Evolutionary conservation across 2,797 vertebrate species (phyloP), one percentile per base, ranked within the genome.

Genomic region (Notolepis coatsorum): DNA sequence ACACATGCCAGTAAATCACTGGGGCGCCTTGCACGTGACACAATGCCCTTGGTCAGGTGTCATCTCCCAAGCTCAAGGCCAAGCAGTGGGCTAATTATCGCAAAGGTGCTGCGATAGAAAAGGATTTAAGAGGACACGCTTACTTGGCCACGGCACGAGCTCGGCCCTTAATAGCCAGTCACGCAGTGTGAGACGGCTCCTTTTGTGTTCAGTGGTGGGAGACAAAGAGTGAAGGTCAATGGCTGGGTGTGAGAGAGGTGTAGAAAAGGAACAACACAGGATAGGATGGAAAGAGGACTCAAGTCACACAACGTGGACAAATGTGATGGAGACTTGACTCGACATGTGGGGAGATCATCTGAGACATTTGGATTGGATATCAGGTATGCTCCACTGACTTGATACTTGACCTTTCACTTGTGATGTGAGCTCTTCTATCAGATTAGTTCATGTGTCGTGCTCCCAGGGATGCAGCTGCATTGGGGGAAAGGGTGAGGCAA

Each of bases 41-140:
- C 51, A 35, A 8, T 69, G 83, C 73, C 87, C 90, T 91, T 88
- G 82, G 75, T 66, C 54, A 47, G 73, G 71, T 71, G 87, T 83
- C 83, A 78, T 73, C 77, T 82, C 76, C 80, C 78, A 69, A 78
- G 76, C 85, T 88, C 84, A 82, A 79, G 84, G 82, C 85, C 80
- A 73, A 78, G 82, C 75, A 62, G 59, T 38, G 6, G 58, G 71
- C 71, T 87, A 90, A 91, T 89, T 91, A 88, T 69, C 69, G 54
- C 65, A 69, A n/a, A 61, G 75, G 70, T 7, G 48, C 68, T 41
- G 75, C 73, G 78, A 75, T 55, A 71, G 31, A 21, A 15, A 63
- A 75, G 67, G 56, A 73, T 71, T 69, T 66, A 49, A 42, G 64
- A 52, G 39, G 54, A 68, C 77, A 66, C 7, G 79, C 73, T 48